Evolutionary conservation across 64 coral and sea anemone species (phyloP), one percentile per base, ranked within the genome.

Genomic region (Porites australiensis): DNA sequence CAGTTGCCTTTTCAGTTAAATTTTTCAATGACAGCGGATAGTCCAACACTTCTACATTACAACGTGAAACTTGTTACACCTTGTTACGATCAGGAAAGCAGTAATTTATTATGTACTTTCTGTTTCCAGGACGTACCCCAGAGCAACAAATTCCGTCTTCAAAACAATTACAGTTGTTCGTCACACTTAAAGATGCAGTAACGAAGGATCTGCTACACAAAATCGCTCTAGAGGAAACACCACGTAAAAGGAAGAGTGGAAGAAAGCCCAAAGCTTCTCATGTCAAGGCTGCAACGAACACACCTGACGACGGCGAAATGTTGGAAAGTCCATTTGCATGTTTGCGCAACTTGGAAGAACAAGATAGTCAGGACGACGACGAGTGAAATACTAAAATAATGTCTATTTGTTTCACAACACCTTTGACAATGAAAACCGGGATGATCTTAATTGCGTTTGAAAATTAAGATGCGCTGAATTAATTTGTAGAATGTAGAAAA

Each of bases 131-230:
- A 68, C 81, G 81, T 0, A 69, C 14, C 0, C 19, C 63, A n/a
- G 81, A 84, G 47, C 19, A 66, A 4, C 45, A 69, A 18, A 61
- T 84, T 68, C 63, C 18, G 13, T 68, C 81, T 49, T 68, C 6
- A 8, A 84, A 11, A 13, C 16, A 14, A 7, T 76, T 47, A 3
- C 61, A 10, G 7, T 50, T 21, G 63, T 68, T n/a, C 22, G 10
- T 52, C 45, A 84, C 18, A 19, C 81, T 84, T 84, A 20, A 84
- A 23, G 22, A 4, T 0, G 81, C 81, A 3, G 63, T 84, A 50
- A 84, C 81, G 2, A 48, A 51, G n/a, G 61, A 49, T 21, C 37
- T 81, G 16, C 3, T 45, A 13, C 3, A 59, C 6, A 81, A 81
- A 27, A 59, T 81, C 12, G 20, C 8, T 21, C 45, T 4, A 18